Conservation (phyloP, 2,888 invertebrate genomes). For the Nymphalis urticae region DNA sequence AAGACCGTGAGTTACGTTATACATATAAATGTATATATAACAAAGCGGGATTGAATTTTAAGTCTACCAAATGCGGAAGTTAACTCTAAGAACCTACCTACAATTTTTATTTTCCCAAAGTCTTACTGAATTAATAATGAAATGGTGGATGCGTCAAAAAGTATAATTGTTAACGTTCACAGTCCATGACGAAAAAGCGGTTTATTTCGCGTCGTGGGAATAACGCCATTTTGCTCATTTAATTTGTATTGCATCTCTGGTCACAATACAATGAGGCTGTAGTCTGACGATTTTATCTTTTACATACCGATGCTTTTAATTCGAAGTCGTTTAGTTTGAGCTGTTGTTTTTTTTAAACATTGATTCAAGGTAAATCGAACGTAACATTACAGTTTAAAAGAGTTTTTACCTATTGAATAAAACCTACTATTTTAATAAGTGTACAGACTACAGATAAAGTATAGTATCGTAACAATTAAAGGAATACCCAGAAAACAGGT, state of each 20-base stretch:
- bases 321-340: constrained; percentile 11
- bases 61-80: not conserved
- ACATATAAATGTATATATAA: not conserved
- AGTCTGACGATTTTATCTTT: constrained; percentile 27
- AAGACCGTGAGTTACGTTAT: no score
- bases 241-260: constrained; percentile 24
- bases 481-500: no score
- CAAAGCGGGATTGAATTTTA: not conserved
- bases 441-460: not conserved
- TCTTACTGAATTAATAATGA: constrained; percentile 4
- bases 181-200: constrained; percentile 12
- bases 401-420: not conserved
- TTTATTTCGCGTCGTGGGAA: constrained; percentile 25
- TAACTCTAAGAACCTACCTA: not conserved
- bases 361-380: constrained; percentile 16
- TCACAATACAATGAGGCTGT: constrained; percentile 30
- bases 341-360: constrained; percentile 3
- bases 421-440: not conserved
- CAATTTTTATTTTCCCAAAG: not conserved
- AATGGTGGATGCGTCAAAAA: constrained; percentile 1
- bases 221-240: constrained; percentile 19
- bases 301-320: constrained; percentile 32
- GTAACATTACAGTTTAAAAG: not conserved
- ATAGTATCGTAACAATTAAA: no score
- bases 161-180: constrained; percentile 9